Evolutionary conservation across 2,888 invertebrate species (phyloP).

Genomic region (Zhengitettix transpicula): DNA sequence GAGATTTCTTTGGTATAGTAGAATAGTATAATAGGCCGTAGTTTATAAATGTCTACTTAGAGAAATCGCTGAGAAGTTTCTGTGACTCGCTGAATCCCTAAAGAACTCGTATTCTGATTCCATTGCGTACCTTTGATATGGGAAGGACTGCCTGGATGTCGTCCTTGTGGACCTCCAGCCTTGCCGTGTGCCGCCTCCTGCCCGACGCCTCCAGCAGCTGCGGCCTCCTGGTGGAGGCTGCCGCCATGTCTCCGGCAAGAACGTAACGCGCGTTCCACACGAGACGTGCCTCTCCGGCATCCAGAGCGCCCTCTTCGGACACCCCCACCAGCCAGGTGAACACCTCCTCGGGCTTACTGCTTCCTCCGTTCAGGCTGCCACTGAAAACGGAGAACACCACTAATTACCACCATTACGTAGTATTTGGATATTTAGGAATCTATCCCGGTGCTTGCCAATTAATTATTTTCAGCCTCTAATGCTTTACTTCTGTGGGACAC

Average conservation of each 20-base stretch:
- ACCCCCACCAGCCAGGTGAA: constrained; percentile 87
- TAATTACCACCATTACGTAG: too few species aligned
- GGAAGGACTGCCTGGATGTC: constrained; percentile 86
- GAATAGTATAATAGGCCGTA: too few species aligned
- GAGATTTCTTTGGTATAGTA: too few species aligned
- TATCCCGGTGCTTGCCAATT: too few species aligned
- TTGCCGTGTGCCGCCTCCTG: constrained; percentile 37
- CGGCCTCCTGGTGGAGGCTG: constrained; percentile 20
- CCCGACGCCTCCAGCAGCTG: constrained; percentile 20
- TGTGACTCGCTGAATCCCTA: too few species aligned
- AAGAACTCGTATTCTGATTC: too few species aligned
- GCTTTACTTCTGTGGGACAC: too few species aligned
- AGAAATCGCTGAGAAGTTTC: too few species aligned
- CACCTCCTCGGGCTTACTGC: constrained; percentile 47
- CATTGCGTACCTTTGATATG: constrained; percentile 64
- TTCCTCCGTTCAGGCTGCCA: constrained; percentile 15
- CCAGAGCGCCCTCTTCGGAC: constrained; percentile 56
- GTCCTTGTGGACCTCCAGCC: constrained; percentile 81
- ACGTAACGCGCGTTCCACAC: constrained; percentile 73
- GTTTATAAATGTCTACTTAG: too few species aligned
- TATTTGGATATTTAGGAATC: too few species aligned
- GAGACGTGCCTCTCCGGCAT: constrained; percentile 66
- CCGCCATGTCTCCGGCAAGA: constrained; percentile 16
- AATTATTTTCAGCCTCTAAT: too few species aligned
- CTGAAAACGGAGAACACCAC: too few species aligned